Base-by-base conservation (phyloP, 2,888 invertebrate species). In the Pycnomerus fuliginosus region DNA sequence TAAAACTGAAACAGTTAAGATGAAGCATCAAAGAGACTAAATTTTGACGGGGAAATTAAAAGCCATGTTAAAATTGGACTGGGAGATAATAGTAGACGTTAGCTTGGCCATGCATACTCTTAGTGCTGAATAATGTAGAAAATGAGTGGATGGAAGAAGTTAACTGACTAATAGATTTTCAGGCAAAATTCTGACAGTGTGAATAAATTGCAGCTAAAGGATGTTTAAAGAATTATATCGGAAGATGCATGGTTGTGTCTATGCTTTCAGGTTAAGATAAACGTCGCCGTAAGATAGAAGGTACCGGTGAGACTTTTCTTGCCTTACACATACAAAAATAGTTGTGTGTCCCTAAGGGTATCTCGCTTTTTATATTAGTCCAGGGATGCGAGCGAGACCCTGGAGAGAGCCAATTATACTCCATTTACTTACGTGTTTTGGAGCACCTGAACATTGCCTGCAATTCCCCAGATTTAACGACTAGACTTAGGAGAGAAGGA, bases 381-480 rank as follows among this genome's bases (percentile, higher is more conserved):
- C 11, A 15, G 39, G 39, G 39, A 34, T 22, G 35, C 30, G 35
- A 28, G 42, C 15, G 13, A 28, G 13, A 23, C 42, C 30, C 42
- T 35, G 17, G 42, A 30, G 42, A 24, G 13, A 42, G 23, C 35
- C 42, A 42, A 42, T 42, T 42, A 42, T 35, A 35, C 27, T 30
- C 42, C 43, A 43, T 43, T 43, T 31, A 43, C 36, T 43, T 30
- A 36, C 34, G 29, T 42, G 29, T 42, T 33, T 27, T 11, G 22
- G 16, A 11, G 35, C 29, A 43, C 36, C 33, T 33, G 40, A 15
- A 28, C 28, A 27, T 25, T 25, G 41, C 15, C 17, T n/a, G 28
- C 28, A 7, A 28, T 28, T 11, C 8, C 12, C 8, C 12, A 28
- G 3, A 11, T n/a, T 10, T 10, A 8, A 4, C 5, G 3, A 8